These are phyloP conservation scores for Rattus rattus DNA, from an alignment of 2,113 vertebrate genomes.

Conservation along the genomic window DNA sequence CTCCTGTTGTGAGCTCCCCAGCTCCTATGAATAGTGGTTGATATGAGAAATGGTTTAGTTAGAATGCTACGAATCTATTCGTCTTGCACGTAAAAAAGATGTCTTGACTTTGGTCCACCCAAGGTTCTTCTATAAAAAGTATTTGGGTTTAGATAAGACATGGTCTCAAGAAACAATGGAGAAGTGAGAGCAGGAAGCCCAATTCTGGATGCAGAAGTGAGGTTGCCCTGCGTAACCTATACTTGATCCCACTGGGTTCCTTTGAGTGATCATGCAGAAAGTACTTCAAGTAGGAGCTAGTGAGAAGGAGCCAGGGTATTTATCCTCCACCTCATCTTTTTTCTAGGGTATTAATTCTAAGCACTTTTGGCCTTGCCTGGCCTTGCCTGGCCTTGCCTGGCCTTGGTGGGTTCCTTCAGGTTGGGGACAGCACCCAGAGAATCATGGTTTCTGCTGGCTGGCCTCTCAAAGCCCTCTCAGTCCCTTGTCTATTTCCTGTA, in stretches of 20 bases:
- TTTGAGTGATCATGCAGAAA: background rate
- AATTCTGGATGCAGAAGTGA: background rate
- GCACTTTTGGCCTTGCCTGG: background rate
- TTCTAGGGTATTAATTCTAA: no score
- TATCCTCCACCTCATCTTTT: background rate
- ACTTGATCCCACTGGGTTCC: background rate
- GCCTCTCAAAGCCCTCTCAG: background rate
- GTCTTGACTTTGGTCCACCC: background rate
- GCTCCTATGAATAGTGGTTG: background rate
- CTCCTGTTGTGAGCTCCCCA: background rate
- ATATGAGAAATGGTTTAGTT: background rate
- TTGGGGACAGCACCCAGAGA: background rate
- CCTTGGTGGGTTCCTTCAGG: background rate
- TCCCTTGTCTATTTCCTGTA: background rate
- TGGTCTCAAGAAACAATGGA: background rate
- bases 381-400: background rate
- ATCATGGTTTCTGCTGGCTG: background rate
- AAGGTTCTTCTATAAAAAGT: background rate
- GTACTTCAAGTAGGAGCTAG: background rate
- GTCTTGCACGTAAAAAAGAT: background rate
- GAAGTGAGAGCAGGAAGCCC: background rate
- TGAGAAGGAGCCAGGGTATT: no score
- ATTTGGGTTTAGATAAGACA: background rate
- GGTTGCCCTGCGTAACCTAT: no score
- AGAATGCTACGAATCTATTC: background rate